Evolutionary conservation across 2,797 vertebrate species (phyloP).

Genomic region (Hydrophis major): DNA sequence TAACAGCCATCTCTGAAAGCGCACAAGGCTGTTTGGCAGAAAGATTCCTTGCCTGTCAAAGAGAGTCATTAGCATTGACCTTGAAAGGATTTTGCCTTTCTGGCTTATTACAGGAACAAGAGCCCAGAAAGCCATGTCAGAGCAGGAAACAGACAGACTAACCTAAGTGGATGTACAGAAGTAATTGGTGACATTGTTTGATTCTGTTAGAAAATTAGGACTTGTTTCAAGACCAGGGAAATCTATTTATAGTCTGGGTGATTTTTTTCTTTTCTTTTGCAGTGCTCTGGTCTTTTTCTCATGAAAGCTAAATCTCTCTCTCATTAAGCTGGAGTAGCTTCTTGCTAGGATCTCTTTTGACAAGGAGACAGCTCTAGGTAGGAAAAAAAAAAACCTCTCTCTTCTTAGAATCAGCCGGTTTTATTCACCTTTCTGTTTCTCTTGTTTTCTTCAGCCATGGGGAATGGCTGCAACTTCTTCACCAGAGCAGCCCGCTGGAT

Average conservation of each 20-base stretch:
- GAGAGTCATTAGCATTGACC: not conserved
- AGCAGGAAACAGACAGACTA: not conserved
- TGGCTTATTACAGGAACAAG: not conserved
- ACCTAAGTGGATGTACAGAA: not conserved
- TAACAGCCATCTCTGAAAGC: fast-evolving
- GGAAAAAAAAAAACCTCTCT: not conserved
- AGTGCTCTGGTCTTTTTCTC: not conserved
- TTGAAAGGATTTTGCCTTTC: conserved; percentile 20
- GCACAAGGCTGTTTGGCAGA: not conserved
- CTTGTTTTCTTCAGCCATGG: not conserved
- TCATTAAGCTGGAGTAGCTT: not conserved
- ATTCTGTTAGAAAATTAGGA: conserved; percentile 5
- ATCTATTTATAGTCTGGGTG: not conserved
- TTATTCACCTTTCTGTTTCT: not conserved
- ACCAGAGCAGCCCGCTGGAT: too few relatives aligned
- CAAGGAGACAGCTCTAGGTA: not conserved
- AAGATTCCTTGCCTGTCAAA: conserved; percentile 5
- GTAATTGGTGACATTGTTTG: not conserved
- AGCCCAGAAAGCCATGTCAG: not conserved
- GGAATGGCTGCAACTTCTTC: not conserved
- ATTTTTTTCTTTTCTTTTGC: not conserved
- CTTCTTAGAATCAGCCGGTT: not conserved
- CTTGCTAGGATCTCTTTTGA: not conserved
- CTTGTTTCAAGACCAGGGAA: not conserved
- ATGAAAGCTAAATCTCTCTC: not conserved